Percentiles rank a stretch among this genome's conserved stretches.
These are phyloP conservation scores for Phengaris alcon DNA, from an alignment of 2,888 invertebrate genomes.

Conservation along the genomic window DNA sequence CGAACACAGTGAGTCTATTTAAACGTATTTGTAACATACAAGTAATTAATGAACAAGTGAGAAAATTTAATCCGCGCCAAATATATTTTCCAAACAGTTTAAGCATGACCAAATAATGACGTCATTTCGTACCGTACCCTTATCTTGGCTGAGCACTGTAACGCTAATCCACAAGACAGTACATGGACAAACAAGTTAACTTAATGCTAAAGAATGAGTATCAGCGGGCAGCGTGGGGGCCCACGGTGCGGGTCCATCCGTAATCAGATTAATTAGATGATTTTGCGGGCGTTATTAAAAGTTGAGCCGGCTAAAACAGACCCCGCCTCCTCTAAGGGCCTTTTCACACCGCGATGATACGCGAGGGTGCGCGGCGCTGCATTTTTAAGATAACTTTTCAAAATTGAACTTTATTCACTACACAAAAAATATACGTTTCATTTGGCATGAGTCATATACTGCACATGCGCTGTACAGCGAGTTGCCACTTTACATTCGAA, in stretches of 20 bases:
- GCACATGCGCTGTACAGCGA: too few species aligned
- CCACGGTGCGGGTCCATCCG: slow-evolving; percentile 58
- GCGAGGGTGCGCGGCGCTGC: too few species aligned
- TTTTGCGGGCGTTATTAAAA: slow-evolving; percentile 77
- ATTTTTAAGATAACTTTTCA: too few species aligned
- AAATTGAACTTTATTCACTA: too few species aligned
- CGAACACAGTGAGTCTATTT: neutral
- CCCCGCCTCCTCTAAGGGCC: slow-evolving; percentile 56
- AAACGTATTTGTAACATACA: neutral
- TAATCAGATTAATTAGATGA: slow-evolving; percentile 78
- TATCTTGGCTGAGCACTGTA: slow-evolving; percentile 48
- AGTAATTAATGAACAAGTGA: neutral
- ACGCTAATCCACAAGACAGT: slow-evolving; percentile 62
- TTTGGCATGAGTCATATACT: too few species aligned
- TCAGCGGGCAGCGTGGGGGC: slow-evolving; percentile 64
- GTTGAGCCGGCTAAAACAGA: slow-evolving; percentile 71
- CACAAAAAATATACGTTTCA: too few species aligned
- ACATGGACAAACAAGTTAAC: slow-evolving; percentile 67
- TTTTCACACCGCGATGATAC: too few species aligned
- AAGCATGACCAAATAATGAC: slow-evolving; percentile 11
- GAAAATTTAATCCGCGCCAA: slow-evolving; percentile 25
- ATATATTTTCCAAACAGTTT: slow-evolving; percentile 29
- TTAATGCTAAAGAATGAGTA: slow-evolving; percentile 68
- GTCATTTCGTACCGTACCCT: slow-evolving; percentile 41
- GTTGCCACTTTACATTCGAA: too few species aligned